Evolutionary conservation across 2,797 vertebrate genomes (phyloP).

Genomic region (Propithecus perrieri): DNA sequence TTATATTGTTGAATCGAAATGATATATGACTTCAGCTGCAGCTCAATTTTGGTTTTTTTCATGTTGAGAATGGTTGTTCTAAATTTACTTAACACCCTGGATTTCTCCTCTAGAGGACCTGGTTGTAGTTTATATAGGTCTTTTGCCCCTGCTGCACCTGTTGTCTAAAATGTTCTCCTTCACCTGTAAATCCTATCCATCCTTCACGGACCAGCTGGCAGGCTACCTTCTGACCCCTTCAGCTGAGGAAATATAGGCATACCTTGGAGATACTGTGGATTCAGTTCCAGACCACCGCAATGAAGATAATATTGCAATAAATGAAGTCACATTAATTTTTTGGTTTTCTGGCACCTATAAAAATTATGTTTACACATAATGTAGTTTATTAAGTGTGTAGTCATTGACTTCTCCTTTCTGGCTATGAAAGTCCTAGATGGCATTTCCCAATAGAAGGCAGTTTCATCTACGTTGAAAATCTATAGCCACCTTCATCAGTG

Average conservation of each 20-base stretch:
- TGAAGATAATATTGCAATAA: neutral
- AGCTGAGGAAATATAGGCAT: neutral
- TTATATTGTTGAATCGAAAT: neutral
- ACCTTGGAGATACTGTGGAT: neutral
- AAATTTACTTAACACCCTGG: neutral
- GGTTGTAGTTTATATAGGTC: neutral
- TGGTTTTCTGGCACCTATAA: neutral
- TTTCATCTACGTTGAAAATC: neutral
- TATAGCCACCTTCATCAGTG: neutral
- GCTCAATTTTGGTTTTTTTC: constrained; percentile 3
- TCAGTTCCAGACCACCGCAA: neutral
- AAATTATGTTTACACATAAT: neutral
- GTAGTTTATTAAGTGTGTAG: neutral
- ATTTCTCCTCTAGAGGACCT: neutral
- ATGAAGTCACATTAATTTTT: neutral
- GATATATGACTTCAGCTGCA: neutral
- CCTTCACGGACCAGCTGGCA: neutral
- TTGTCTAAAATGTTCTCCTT: neutral
- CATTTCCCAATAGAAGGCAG: neutral
- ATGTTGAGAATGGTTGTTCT: constrained; percentile 12
- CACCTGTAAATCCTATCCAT: neutral
- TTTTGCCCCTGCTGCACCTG: neutral
- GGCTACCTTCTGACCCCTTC: neutral
- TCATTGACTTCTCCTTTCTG: neutral
- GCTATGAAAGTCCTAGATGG: neutral